phyloP scores from a whole-genome alignment of 2,797 vertebrate genomes.

The Enteromius anoplus region DNA sequence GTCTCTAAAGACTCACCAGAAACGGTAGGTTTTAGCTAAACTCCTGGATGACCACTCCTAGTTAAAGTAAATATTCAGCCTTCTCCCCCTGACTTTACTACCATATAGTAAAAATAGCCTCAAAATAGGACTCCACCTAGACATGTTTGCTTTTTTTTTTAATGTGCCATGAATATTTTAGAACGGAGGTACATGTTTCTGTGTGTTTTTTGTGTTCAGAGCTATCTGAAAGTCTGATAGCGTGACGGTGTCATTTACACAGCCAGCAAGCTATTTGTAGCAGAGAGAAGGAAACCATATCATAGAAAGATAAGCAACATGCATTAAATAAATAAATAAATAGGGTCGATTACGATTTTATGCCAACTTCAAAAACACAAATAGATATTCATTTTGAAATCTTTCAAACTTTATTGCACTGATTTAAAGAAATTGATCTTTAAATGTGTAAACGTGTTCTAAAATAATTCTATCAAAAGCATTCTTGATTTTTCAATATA shows the following conservation, averaged over 20 bases:
- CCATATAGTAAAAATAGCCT: too few species aligned
- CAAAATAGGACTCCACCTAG: not conserved
- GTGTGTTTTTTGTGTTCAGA: not conserved
- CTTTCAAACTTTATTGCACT: slow-evolving; percentile 52
- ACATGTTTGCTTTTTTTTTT: not conserved
- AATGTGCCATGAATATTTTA: not conserved
- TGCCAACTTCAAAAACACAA: not conserved
- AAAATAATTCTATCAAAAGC: slow-evolving; percentile 38
- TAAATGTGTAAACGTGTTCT: slow-evolving; percentile 32
- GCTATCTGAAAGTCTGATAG: not conserved
- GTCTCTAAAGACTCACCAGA: not conserved
- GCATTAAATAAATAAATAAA: not conserved
- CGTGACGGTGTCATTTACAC: not conserved
- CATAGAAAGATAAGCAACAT: not conserved
- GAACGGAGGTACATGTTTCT: not conserved
- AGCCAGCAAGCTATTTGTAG: not conserved
- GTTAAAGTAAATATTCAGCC: not conserved
- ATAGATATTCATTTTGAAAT: not conserved
- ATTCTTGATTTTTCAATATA: slow-evolving; percentile 48
- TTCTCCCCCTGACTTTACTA: not conserved
- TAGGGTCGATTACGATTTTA: not conserved
- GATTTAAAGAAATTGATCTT: slow-evolving; percentile 18
- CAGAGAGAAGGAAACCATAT: not conserved
- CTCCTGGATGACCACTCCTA: not conserved
- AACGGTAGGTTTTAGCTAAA: not conserved